Evolutionary conservation across 2,888 invertebrate genomes (phyloP), one percentile per base, ranked within the genome.

Genomic region (Euclidia mi): DNA sequence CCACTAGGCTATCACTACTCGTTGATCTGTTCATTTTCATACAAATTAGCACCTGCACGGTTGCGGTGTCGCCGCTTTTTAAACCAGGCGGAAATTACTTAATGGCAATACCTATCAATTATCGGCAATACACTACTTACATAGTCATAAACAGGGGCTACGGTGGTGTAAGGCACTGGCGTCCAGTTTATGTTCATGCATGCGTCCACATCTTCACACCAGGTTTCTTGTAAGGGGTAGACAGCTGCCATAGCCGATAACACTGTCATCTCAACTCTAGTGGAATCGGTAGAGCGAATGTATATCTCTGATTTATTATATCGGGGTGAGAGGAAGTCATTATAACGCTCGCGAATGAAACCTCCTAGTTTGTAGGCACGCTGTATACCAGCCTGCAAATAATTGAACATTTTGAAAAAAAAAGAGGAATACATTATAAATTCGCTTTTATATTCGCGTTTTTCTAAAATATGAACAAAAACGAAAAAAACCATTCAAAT

Each of bases 231-330:
- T 0, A 32, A 64, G 0, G 81, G 82, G 65, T 76, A 89, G 7
- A 84, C 67, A 0, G 81, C 87, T 0, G 85, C 76, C 79, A 88
- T 69, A 0, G 84, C 82, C 0, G 77, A 12, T 1, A 89, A 71
- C 0, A 79, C 67, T 0, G 88, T 82, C 87, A 86, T 86, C 71
- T 88, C 86, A 0, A 84, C 42, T 1, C 88, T 77, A 0, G 82
- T 82, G 15, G 82, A 82, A 65, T 88, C 88, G 0, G 88, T 86
- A 3, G 87, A 82, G 0, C 87, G 75, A 35, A 89, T 77, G 70
- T 82, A 85, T 35, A 89, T 81, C 62, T 88, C 84, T 0, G 88
- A 85, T 1, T 9, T 60, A 64, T 88, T 87, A 71, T 79, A 89
- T 10, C 58, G 46, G 0, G 69, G 65, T 0, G 87, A 79, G 2